Base-by-base conservation (phyloP, 2,888 invertebrate genomes). In the Harmothoe impar region DNA sequence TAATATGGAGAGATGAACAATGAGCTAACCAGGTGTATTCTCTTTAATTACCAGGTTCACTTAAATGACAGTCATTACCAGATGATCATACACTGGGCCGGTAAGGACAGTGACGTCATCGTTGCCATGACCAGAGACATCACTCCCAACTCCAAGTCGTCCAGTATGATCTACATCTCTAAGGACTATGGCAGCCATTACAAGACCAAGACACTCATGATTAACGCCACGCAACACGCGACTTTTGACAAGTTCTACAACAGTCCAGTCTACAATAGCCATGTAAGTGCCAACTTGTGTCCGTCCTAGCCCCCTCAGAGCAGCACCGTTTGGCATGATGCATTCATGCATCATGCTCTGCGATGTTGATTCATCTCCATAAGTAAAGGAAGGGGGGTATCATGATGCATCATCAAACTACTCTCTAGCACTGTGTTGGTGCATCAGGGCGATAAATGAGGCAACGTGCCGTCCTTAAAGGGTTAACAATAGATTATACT, bases 31-130 rank as follows among this genome's bases (percentile, higher is more conserved):
- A n/a, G n/a, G n/a, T 43, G 43, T 43, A 62, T n/a, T n/a, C 1
- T 62, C 62, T 62, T 77, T 77, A 31, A n/a, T 43, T 12, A 0
- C 35, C n/a, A n/a, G 20, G 97, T 97, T 92, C 96, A 97, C 91
- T 96, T 98, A 33, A 98, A 98, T 96, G 98, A 98, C 96, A 97
- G 97, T 92, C 98, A 98, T 95, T 98, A 98, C 94, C 98, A 98
- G 95, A 96, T 98, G 94, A 97, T 98, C 97, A 98, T 98, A 17
- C 98, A 98, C 96, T 98, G 98, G 98, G 98, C 98, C 20, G 98
- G 98, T 43, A 97, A 98, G 95, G 97, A 97, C 31, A 98, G 98
- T 91, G 97, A 98, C 96, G 98, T 98, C 51, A 98, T 98, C 94
- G 97, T 98, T 92, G 98, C 98, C 94, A 96, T 98, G 92, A 98